phyloP scores from a whole-genome alignment of 2,113 vertebrate species.

The Chaetodon trifascialis region DNA sequence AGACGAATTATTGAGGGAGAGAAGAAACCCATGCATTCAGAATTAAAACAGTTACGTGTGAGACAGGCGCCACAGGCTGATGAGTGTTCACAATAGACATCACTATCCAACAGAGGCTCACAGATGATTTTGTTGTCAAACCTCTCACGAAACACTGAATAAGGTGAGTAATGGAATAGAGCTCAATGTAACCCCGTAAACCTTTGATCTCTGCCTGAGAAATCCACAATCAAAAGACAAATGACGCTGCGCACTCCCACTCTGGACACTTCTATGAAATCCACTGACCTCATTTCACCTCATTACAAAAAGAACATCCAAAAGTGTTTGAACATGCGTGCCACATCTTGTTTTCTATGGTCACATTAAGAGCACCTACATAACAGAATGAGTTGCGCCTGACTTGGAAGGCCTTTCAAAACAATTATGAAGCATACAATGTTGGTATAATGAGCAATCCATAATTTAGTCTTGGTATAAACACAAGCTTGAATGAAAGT shows the following conservation, averaged over 20 bases:
- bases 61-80: background rate
- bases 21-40: background rate
- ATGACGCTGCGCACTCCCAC: constrained; percentile 22
- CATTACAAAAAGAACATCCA: background rate
- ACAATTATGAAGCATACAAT: constrained; percentile 41
- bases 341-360: constrained; percentile 24
- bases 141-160: constrained; percentile 33
- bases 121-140: constrained; percentile 10
- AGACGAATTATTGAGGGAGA: background rate
- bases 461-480: constrained; percentile 53
- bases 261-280: constrained; percentile 18
- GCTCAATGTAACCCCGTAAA: background rate
- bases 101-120: background rate
- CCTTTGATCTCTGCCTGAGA: constrained; percentile 20
- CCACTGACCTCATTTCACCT: constrained; percentile 28
- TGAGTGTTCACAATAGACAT: background rate
- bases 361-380: constrained; percentile 10
- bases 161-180: constrained; percentile 17
- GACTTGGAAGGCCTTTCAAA: constrained; percentile 33
- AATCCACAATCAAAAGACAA: constrained; percentile 26
- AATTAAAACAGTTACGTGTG: constrained; percentile 1
- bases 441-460: constrained; percentile 55
- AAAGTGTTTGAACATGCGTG: constrained; percentile 7
- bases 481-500: constrained; percentile 54
- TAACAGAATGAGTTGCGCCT: constrained; percentile 31